phyloP scores from a whole-genome alignment of 2,113 vertebrate genomes.

The Microtus montanus region DNA sequence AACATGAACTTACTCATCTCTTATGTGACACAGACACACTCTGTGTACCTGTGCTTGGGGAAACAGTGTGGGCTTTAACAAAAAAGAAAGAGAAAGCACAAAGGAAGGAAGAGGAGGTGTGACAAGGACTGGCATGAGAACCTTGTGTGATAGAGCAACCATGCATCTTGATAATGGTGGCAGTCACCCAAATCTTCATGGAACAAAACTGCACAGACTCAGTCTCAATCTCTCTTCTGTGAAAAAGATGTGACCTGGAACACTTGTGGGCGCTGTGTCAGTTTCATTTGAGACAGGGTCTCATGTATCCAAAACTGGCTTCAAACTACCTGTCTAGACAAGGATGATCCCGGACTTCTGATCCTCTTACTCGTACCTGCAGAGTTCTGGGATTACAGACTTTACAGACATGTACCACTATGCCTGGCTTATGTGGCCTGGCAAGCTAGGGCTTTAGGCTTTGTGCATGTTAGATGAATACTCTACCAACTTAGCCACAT shows the following conservation, averaged over 20 bases:
- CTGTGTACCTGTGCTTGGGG: too few relatives aligned
- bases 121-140: background rate
- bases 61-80: background rate
- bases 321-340: background rate
- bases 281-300: background rate
- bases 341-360: background rate
- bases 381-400: background rate
- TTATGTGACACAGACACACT: too few relatives aligned
- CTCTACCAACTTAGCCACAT: background rate
- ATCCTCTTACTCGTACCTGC: background rate
- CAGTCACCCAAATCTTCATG: background rate
- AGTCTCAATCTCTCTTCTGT: background rate
- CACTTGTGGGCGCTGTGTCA: background rate
- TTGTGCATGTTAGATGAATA: background rate
- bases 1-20: too few relatives aligned
- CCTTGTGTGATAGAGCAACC: rapidly evolving
- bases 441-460: background rate
- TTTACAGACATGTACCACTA: background rate
- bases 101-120: background rate
- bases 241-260: background rate
- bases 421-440: background rate
- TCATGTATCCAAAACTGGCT: background rate
- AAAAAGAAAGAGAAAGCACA: background rate
- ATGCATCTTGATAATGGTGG: too few relatives aligned
- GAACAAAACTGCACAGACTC: background rate